These are phyloP conservation scores for Drosophila serrata DNA, from an alignment of 1,140 invertebrate species.

Conservation along the genomic window DNA sequence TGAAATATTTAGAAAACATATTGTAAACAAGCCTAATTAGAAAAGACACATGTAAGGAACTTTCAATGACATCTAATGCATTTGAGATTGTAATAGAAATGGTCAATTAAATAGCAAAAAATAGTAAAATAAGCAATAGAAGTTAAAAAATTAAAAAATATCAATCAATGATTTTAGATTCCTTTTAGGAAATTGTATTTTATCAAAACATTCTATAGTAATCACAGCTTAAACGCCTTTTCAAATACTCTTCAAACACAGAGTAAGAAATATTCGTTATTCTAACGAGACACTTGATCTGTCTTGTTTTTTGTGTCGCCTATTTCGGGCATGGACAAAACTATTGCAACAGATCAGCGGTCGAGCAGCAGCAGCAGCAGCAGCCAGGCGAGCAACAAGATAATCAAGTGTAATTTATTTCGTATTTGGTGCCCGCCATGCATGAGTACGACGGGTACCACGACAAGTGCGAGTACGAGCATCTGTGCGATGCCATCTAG, in stretches of 20 bases:
- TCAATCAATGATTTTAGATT: no score
- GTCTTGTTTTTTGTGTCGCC: constrained; percentile 62
- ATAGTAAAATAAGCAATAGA: no score
- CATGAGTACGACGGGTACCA: constrained; percentile 61
- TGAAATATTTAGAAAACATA: no score
- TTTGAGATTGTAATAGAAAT: no score
- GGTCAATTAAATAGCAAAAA: no score
- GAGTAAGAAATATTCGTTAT: constrained; percentile 7
- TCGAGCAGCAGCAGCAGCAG: constrained; percentile 50
- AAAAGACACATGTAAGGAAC: no score
- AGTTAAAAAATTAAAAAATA: no score
- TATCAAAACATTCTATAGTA: rapidly evolving
- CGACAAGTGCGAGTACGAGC: constrained; percentile 39
- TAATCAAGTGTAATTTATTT: constrained; percentile 85
- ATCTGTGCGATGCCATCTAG: constrained; percentile 45
- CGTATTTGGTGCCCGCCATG: constrained; percentile 80
- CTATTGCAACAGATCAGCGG: constrained; percentile 55
- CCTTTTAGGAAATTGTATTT: not conserved
- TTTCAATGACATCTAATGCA: no score
- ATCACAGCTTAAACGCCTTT: not conserved
- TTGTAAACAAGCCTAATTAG: no score
- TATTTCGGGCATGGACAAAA: constrained; percentile 61
- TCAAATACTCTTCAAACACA: not conserved
- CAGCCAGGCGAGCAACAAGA: constrained; percentile 74
- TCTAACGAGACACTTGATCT: constrained; percentile 23